Base-by-base conservation (phyloP, 2,797 vertebrate species). In the Heliangelus exortis region DNA sequence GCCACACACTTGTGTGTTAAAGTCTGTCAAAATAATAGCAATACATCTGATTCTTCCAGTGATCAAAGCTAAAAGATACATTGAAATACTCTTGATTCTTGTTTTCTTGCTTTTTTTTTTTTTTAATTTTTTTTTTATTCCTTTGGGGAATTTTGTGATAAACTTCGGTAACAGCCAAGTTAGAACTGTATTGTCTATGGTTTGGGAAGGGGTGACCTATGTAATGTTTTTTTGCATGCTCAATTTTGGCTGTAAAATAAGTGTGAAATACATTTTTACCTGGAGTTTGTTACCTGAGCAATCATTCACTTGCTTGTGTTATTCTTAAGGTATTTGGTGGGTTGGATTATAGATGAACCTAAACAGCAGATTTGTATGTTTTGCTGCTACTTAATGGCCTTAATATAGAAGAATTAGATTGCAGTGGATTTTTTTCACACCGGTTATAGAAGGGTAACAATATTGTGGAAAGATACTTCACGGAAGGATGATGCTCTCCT, bases 181-280 rank as follows among this genome's bases (percentile, higher is more conserved):
- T 80, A 31, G 39, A 76, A 26, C 53, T 43, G 51, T 39, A 34
- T 88, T 90, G 62, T 73, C 65, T 61, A 3, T 65, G 53, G 54
- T 76, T 57, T 77, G 82, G 51, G 51, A 79, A 87, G 65, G 39
- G 41, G 39, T 58, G 39, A 62, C 57, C 58, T 54, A 5, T 58
- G 63, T 9, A 63, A 67, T 50, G 59, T 21, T 51, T n/a, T 68
- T 87, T 59, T 54, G 25, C 20, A 31, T 69, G 12, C 88, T 92
- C 43, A 19, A 9, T 62, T 92, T 89, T 67, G 41, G 15, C 53
- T 78, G 74, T 43, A 66, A 92, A 93, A 66, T 45, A 50, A 87
- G 48, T 17, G 16, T 76, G 83, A 7, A 89, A 51, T 22, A 89
- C 34, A 15, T 59, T 93, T 93, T 96, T 26, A 59, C 48, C 63